phyloP scores from a whole-genome alignment of 2,888 invertebrate species.

The Rotaria socialis region DNA sequence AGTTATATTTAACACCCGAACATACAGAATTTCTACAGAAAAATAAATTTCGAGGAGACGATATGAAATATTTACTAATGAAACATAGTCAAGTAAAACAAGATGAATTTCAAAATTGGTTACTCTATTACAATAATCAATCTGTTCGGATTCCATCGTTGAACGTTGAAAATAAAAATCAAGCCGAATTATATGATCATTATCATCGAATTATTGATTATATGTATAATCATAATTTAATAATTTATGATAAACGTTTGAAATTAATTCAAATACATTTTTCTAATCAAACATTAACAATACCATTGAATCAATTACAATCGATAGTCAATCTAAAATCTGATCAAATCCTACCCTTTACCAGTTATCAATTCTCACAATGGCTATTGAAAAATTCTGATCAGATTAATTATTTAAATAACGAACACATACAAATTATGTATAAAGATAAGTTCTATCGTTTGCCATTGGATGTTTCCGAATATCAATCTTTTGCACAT shows the following conservation, averaged over 20 bases:
- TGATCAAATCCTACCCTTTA: background rate
- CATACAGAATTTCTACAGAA: background rate
- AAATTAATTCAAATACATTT: background rate
- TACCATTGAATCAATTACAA: background rate
- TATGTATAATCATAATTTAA: constrained; percentile 24
- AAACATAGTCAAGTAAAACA: background rate
- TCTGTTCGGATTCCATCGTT: background rate
- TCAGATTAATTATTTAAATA: background rate
- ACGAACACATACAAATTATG: background rate
- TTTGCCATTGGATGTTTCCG: constrained; percentile 10
- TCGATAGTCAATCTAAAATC: background rate
- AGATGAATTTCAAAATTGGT: background rate
- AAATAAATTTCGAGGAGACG: background rate
- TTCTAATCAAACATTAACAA: background rate
- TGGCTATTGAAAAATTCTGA: background rate
- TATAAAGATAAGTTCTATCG: background rate
- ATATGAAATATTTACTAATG: background rate
- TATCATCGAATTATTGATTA: background rate
- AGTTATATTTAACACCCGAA: background rate
- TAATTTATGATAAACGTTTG: background rate
- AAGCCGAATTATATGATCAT: background rate
- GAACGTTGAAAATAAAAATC: no score
- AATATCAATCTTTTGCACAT: no score
- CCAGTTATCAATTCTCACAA: background rate
- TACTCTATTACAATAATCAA: constrained; percentile 17